A percentile compares a stretch with the other conserved stretches of the same genome.
Evolutionary conservation across 2,888 invertebrate genomes (phyloP).

Genomic region (Oxystoma pomonae): DNA sequence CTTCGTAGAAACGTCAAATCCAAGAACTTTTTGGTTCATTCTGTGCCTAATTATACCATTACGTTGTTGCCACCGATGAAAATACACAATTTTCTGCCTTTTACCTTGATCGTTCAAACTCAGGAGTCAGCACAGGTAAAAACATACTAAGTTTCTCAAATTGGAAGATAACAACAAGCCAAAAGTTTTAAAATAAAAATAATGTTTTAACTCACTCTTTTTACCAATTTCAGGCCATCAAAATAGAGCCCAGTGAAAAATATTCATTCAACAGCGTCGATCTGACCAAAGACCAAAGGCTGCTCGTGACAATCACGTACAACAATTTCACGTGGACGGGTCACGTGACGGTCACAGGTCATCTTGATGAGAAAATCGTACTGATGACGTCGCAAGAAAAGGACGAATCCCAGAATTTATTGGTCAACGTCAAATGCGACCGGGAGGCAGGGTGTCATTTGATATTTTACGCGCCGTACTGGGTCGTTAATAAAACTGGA

Average conservation of each 20-base stretch:
- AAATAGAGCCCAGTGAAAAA: constrained; percentile 69
- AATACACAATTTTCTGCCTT: constrained; percentile 73
- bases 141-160: no score
- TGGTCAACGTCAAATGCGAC: constrained; percentile 63
- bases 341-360: constrained; percentile 61
- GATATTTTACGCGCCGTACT: constrained; percentile 74
- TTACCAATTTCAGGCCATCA: constrained; percentile 48
- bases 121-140: constrained; percentile 43
- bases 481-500: constrained; percentile 87
- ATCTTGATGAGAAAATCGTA: constrained; percentile 54
- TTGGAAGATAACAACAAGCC: no score
- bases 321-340: constrained; percentile 73
- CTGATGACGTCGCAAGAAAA: constrained; percentile 57
- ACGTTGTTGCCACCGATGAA: constrained; percentile 70
- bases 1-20: constrained; percentile 39
- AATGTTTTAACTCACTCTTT: no score
- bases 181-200: no score
- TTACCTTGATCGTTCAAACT: constrained; percentile 60
- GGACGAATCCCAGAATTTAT: constrained; percentile 62
- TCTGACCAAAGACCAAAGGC: constrained; percentile 55
- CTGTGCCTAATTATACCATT: constrained; percentile 69
- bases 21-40: constrained; percentile 34
- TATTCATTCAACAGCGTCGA: constrained; percentile 65
- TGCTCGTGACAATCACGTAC: constrained; percentile 49
- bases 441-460: constrained; percentile 61